Evolutionary conservation across 1,140 invertebrate species (phyloP).

Genomic region (Neodiprion lecontei): DNA sequence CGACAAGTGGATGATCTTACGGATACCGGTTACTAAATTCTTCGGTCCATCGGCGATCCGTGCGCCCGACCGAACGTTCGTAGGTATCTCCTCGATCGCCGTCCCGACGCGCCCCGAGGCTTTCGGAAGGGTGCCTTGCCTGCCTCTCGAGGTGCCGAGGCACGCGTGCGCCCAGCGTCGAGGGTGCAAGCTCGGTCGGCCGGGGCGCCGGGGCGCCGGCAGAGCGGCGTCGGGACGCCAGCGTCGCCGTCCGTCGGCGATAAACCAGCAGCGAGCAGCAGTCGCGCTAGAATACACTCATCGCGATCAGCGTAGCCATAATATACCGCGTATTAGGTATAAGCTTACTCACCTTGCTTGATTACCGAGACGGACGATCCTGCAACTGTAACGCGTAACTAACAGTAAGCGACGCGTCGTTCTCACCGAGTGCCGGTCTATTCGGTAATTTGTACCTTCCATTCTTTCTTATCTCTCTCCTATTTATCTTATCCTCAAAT

Average conservation of each 20-base stretch:
- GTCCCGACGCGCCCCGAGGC: neutral
- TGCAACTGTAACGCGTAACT: too few species aligned
- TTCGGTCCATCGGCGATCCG: neutral
- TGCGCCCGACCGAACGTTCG: neutral
- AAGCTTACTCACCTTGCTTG: too few species aligned
- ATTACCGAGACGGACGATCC: too few species aligned
- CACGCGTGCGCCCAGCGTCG: slow-evolving; percentile 15
- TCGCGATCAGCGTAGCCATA: neutral
- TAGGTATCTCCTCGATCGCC: neutral
- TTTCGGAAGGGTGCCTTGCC: neutral
- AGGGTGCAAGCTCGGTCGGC: slow-evolving; percentile 38
- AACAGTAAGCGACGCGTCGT: too few species aligned
- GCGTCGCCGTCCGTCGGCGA: slow-evolving; percentile 37
- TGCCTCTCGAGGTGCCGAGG: neutral
- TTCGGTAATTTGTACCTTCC: too few species aligned
- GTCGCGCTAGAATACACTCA: slow-evolving; percentile 1
- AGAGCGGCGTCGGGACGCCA: slow-evolving; percentile 52
- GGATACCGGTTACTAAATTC: neutral
- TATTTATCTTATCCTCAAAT: too few species aligned
- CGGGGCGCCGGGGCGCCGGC: slow-evolving; percentile 47
- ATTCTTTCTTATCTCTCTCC: too few species aligned
- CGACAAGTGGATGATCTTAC: too few species aligned
- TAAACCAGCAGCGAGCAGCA: slow-evolving; percentile 10
- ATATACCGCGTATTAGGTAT: neutral
- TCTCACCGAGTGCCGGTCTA: too few species aligned